Evolutionary conservation across 2,888 invertebrate genomes (phyloP), one percentile per base, ranked within the genome.

Genomic region (Pogonocherus hispidulus): DNA sequence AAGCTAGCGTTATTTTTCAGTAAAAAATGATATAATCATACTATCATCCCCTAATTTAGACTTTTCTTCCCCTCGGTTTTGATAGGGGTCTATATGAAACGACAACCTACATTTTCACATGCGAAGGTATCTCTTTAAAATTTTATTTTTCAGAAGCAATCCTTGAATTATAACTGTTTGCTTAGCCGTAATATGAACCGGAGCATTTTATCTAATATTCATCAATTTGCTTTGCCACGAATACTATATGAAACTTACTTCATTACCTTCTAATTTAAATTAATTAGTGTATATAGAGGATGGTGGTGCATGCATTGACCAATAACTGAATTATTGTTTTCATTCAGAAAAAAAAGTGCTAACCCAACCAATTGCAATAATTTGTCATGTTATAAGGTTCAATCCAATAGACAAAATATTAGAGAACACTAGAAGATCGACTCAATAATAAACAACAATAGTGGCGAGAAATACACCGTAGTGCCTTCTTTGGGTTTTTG

Each of bases 11-110:
- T 84, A 85, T 85, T 85, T 85, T 84, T 83, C 81, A 82, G 83
- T 84, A 85, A 85, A 84, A 78, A 84, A 84, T 81, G 84, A 82
- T 83, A 83, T 85, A 85, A 85, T 85, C 85, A 84, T 84, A 84
- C 84, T 82, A 84, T 84, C 84, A 85, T 84, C 85, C 84, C 84
- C 83, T 84, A 84, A 85, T 85, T 85, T 85, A 83, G 82, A 81
- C 70, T 75, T 77, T 79, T 78, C 78, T 78, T n/a, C 78, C 80
- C 80, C 78, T 78, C 72, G 70, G 56, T 70, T 68, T 71, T 73
- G 77, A 78, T 78, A 77, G 76, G 73, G 76, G 76, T 75, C 75
- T 79, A 73, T 67, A 67, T 69, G 68, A 59, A 49, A 59, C 64
- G 63, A 63, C 69, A 65, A 69, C 72, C 70, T 66, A 74, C 63